Evolutionary conservation across 2,113 vertebrate genomes (phyloP).

Genomic region (Mustela nigripes): DNA sequence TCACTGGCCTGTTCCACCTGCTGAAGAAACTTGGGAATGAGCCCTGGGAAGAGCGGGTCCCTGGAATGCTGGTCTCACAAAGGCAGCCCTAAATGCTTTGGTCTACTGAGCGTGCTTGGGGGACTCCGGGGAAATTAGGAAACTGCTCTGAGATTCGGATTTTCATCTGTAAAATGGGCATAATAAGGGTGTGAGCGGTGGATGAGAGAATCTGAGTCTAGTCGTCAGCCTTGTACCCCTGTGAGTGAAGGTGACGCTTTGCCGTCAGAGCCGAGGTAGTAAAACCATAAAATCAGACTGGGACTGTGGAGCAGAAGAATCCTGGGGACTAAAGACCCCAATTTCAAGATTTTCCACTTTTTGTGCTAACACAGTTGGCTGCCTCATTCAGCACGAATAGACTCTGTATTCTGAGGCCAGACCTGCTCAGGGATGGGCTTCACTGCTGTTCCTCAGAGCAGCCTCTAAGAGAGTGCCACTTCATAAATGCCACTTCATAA

Average conservation of each 20-base stretch:
- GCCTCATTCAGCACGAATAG: neutral
- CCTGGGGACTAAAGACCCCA: too few species aligned
- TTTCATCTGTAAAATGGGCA: neutral
- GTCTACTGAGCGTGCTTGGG: neutral
- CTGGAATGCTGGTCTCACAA: neutral
- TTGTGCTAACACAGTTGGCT: neutral
- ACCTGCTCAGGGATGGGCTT: neutral
- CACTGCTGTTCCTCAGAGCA: fast-evolving
- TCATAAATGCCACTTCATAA: neutral
- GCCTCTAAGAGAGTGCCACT: neutral
- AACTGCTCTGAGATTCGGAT: neutral
- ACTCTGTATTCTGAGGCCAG: neutral
- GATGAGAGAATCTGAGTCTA: neutral
- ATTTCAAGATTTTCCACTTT: neutral
- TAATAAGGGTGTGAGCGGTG: neutral
- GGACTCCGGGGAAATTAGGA: neutral
- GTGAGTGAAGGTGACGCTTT: fast-evolving
- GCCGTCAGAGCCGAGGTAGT: neutral
- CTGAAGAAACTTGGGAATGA: neutral
- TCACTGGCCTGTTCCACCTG: neutral
- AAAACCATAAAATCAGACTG: neutral
- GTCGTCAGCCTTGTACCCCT: fast-evolving
- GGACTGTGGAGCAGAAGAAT: neutral
- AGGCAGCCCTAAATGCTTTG: neutral
- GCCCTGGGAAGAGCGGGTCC: too few species aligned